Conservation (phyloP, 2,888 invertebrate genomes). For the Macrosoma leucophasiata region DNA sequence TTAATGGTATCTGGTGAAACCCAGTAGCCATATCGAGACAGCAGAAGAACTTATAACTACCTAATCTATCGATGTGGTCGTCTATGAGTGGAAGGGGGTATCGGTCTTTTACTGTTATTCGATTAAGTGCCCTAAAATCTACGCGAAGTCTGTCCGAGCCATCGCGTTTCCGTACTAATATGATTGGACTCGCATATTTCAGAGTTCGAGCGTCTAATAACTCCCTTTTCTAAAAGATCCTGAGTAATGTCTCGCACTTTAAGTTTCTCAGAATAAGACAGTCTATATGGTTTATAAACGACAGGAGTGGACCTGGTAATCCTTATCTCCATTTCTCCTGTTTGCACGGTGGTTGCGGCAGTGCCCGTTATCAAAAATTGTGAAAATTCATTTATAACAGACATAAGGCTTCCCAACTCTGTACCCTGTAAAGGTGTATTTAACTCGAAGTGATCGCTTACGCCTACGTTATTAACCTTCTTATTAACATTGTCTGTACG, state of each 20-base stretch:
- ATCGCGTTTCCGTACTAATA: conserved; percentile 5
- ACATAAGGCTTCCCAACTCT: conserved; percentile 2
- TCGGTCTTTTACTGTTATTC: conserved; percentile 3
- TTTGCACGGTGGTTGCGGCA: conserved; percentile 14
- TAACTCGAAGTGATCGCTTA: neutral
- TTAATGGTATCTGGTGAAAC: conserved; percentile 9
- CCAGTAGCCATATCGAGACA: conserved; percentile 6
- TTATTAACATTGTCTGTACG: conserved; percentile 1
- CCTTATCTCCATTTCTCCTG: conserved; percentile 13
- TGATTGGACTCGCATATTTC: conserved; percentile 5
- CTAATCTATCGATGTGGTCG: conserved; percentile 1
- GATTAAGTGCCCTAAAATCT: conserved; percentile 5
- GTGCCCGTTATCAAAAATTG: conserved; percentile 15
- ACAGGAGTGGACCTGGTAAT: conserved; percentile 5
- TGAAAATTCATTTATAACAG: conserved; percentile 11
- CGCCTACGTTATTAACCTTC: conserved; percentile 1
- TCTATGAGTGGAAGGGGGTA: conserved; percentile 5
- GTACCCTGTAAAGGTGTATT: conserved; percentile 11
- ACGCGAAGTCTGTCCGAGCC: conserved; percentile 6
- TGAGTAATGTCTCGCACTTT: neutral
- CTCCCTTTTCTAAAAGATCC: conserved; percentile 2
- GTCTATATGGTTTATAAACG: conserved; percentile 10
- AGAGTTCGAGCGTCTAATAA: conserved; percentile 3
- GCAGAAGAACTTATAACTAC: conserved; percentile 2
- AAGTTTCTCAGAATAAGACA: conserved; percentile 10